phyloP scores from a whole-genome alignment of 2,888 invertebrate genomes.

The Euzetes globulus region DNA sequence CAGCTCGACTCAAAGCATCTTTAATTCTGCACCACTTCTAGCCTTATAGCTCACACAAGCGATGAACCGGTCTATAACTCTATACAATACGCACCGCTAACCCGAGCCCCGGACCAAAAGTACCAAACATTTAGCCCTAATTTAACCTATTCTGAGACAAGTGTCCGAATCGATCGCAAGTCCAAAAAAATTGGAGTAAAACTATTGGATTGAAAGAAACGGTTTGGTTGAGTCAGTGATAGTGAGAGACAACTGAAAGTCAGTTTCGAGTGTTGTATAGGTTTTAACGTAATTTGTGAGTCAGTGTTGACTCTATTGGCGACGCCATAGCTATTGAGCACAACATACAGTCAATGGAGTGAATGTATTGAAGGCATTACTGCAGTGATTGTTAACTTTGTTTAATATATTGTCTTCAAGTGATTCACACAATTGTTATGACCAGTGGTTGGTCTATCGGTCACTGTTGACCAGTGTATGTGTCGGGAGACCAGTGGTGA shows the following conservation, averaged over 20 bases:
- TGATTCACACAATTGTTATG: background rate
- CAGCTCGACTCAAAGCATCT: conserved; percentile 1
- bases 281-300: too few species aligned
- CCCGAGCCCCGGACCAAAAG: background rate
- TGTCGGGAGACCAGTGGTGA: background rate
- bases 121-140: background rate
- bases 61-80: conserved; percentile 5
- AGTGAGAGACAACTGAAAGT: too few species aligned
- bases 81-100: background rate
- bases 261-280: too few species aligned
- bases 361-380: background rate
- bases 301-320: background rate
- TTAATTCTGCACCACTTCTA: conserved; percentile 6
- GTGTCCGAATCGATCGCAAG: background rate
- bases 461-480: background rate
- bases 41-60: background rate
- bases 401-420: background rate
- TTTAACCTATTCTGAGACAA: background rate
- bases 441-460: background rate
- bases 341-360: background rate
- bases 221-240: too few species aligned
- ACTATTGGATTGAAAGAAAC: too few species aligned
- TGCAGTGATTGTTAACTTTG: background rate
- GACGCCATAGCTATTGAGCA: background rate
- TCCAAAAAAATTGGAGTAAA: too few species aligned